phyloP scores from a whole-genome alignment of 1,140 invertebrate genomes.

The Drosophila baimaii region DNA sequence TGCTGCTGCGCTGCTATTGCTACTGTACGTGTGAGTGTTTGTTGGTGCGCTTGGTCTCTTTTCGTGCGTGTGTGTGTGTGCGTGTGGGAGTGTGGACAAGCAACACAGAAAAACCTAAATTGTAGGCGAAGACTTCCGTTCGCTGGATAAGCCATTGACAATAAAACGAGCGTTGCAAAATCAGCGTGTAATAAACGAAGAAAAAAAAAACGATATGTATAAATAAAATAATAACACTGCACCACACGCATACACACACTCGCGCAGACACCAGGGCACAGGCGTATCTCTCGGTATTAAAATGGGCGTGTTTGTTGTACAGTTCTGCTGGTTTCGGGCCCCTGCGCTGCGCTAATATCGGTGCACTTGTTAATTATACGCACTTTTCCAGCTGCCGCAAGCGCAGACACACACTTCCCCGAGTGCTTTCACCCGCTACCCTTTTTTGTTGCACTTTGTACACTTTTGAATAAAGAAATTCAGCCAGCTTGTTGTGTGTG shows the following conservation, averaged over 20 bases:
- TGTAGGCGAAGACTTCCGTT: slow-evolving; percentile 80
- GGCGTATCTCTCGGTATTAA: slow-evolving; percentile 39
- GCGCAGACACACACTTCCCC: slow-evolving; percentile 24
- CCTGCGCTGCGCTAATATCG: neutral
- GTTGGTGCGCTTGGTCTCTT: slow-evolving; percentile 31
- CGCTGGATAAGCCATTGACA: slow-evolving; percentile 69
- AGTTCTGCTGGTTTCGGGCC: slow-evolving; percentile 62
- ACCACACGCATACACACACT: slow-evolving; percentile 28
- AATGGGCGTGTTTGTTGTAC: slow-evolving; percentile 81
- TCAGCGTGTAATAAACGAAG: slow-evolving; percentile 71
- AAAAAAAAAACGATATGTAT: slow-evolving; percentile 18
- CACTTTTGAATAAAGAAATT: slow-evolving; percentile 77
- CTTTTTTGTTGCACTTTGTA: slow-evolving; percentile 51
- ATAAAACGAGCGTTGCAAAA: slow-evolving; percentile 74
- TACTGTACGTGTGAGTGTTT: slow-evolving; percentile 42
- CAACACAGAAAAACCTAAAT: slow-evolving; percentile 73
- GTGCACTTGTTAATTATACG: slow-evolving; percentile 71
- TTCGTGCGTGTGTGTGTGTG: slow-evolving; percentile 9
- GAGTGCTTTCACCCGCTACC: slow-evolving; percentile 39
- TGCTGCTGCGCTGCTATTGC: slow-evolving; percentile 7
- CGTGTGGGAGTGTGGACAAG: slow-evolving; percentile 42
- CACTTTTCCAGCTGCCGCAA: slow-evolving; percentile 50
- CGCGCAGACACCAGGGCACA: slow-evolving; percentile 38
- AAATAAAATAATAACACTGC: slow-evolving; percentile 27
- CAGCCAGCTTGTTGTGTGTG: slow-evolving; percentile 56